phyloP scores from a whole-genome alignment of 2,888 invertebrate genomes.

The Exephanes ischioxanthus region DNA sequence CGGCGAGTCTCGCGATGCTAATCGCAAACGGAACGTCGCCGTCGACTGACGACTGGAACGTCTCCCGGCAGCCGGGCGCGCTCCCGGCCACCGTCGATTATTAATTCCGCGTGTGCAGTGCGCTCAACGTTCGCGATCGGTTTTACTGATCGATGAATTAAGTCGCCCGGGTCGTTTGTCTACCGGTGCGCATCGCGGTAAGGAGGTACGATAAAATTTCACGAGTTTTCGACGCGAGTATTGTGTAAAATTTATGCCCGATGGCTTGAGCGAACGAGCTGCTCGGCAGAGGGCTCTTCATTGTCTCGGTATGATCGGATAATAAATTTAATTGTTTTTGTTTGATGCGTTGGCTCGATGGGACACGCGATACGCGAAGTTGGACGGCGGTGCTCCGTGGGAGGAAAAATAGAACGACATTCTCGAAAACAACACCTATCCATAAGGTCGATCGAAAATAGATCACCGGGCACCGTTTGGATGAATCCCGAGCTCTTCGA shows the following conservation, averaged over 20 bases:
- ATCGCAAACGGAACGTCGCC: slow-evolving; percentile 63
- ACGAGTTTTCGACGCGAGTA: slow-evolving; percentile 23
- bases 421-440: slow-evolving; percentile 24
- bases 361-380: background rate
- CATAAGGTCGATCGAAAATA: slow-evolving; percentile 46
- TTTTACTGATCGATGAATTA: slow-evolving; percentile 62
- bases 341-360: background rate
- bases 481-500: slow-evolving; percentile 42
- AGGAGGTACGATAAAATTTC: slow-evolving; percentile 56
- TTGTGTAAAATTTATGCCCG: slow-evolving; percentile 10
- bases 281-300: background rate
- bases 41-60: background rate
- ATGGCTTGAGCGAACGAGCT: background rate
- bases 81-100: slow-evolving; percentile 47
- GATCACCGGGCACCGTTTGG: slow-evolving; percentile 32
- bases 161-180: slow-evolving; percentile 36
- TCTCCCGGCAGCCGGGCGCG: slow-evolving; percentile 14
- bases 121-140: slow-evolving; percentile 40
- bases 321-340: slow-evolving; percentile 5
- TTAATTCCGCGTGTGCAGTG: slow-evolving; percentile 61
- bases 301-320: slow-evolving; percentile 1
- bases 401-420: slow-evolving; percentile 39
- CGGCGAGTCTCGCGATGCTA: slow-evolving; percentile 68
- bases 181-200: slow-evolving; percentile 2
- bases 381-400: background rate